These are phyloP conservation scores for Acestrorhynchus altus DNA, from an alignment of 2,797 vertebrate genomes.

Conservation along the genomic window DNA sequence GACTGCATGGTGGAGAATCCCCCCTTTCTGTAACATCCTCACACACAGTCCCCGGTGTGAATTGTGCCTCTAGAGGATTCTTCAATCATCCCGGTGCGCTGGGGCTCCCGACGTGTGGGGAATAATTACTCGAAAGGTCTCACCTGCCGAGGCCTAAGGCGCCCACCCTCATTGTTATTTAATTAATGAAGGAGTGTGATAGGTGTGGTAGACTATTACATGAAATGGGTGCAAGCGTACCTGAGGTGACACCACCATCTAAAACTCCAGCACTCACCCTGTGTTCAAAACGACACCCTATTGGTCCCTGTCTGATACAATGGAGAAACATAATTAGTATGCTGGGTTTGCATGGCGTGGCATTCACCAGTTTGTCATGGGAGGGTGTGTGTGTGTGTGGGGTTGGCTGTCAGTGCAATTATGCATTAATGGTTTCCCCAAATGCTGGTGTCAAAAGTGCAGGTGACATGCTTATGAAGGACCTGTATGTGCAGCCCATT, in stretches of 20 bases:
- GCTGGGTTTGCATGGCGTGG: background rate
- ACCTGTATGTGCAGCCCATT: too few species aligned
- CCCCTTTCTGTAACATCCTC: background rate
- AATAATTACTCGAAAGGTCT: conserved; percentile 53
- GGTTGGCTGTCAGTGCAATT: too few species aligned
- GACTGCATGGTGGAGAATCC: conserved; percentile 20
- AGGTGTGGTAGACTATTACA: background rate
- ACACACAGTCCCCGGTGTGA: conserved; percentile 15
- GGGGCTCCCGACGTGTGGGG: background rate
- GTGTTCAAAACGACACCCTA: background rate
- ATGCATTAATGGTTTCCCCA: too few species aligned
- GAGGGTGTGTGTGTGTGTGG: too few species aligned
- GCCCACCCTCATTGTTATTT: conserved; percentile 41
- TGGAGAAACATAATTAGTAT: background rate
- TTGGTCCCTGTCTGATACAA: background rate
- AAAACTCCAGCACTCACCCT: background rate
- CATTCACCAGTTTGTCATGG: too few species aligned
- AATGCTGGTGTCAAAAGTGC: too few species aligned
- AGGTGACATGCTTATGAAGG: too few species aligned
- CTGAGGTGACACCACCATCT: background rate
- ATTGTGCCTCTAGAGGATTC: conserved; percentile 44
- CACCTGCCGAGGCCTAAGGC: conserved; percentile 31
- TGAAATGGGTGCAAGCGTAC: conserved; percentile 8
- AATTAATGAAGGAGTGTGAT: conserved; percentile 47
- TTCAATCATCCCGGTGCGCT: background rate